phyloP scores from a whole-genome alignment of 2,797 vertebrate species.

The Urophycis tenuis region DNA sequence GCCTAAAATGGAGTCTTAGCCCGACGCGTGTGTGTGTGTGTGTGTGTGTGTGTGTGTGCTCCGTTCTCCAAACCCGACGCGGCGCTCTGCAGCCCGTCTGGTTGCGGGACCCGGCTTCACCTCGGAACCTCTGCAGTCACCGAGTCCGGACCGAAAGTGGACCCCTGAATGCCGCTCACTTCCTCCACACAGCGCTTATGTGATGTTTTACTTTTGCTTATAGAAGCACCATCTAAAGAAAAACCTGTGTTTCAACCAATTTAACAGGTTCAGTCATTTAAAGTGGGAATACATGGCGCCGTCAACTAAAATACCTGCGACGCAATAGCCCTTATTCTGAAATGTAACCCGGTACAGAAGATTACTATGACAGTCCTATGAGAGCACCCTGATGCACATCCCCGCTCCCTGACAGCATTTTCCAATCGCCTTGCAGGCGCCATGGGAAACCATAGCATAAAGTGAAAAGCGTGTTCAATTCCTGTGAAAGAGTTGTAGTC shows the following conservation, averaged over 20 bases:
- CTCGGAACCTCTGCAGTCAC: background rate
- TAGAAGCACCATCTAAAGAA: background rate
- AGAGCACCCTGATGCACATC: too few relatives aligned
- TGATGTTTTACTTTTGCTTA: too few relatives aligned
- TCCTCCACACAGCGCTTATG: background rate
- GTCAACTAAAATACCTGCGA: too few relatives aligned
- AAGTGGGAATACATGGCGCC: too few relatives aligned
- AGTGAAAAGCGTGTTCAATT: background rate
- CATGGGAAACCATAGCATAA: background rate
- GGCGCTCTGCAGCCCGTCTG: background rate
- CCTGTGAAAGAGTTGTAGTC: too few relatives aligned
- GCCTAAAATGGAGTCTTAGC: background rate
- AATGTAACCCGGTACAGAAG: too few relatives aligned
- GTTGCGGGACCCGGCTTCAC: too few relatives aligned
- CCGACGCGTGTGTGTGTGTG: too few relatives aligned
- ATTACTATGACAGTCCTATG: too few relatives aligned
- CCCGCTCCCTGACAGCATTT: background rate
- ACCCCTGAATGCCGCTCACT: background rate
- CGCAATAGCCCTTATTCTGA: too few relatives aligned
- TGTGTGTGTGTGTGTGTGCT: too few relatives aligned
- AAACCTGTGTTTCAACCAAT: background rate
- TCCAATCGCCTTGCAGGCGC: background rate
- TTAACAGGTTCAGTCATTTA: background rate
- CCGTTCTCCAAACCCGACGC: too few relatives aligned
- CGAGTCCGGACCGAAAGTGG: background rate